Percentiles rank a stretch among this genome's conserved stretches.
Evolutionary conservation across 2,888 invertebrate genomes (phyloP).

Genomic region (Dichetophora obliterata): DNA sequence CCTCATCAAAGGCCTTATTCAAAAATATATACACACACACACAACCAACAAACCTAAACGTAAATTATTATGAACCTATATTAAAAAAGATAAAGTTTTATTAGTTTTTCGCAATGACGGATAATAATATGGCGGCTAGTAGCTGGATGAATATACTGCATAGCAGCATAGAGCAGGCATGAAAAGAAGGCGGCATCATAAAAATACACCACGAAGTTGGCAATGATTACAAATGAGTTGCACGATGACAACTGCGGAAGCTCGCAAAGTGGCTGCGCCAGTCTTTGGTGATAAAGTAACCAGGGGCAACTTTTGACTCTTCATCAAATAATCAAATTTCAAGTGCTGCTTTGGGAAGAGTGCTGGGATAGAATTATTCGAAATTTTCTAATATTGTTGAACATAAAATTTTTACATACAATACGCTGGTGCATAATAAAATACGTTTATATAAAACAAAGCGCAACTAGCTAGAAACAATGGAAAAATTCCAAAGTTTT

Average conservation of each 20-base stretch:
- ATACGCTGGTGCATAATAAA: constrained; percentile 15
- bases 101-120: constrained; percentile 46
- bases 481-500: too few species aligned
- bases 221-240: constrained; percentile 46
- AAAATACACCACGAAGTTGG: constrained; percentile 39
- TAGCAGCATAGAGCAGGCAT: background rate
- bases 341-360: background rate
- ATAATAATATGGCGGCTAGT: constrained; percentile 20
- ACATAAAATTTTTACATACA: constrained; percentile 8
- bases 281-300: constrained; percentile 7
- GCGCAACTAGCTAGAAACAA: background rate
- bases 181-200: constrained; percentile 15
- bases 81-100: constrained; percentile 57
- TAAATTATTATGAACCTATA: constrained; percentile 46
- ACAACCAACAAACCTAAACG: background rate
- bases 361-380: background rate
- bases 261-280: background rate
- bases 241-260: background rate
- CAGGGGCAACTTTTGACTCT: constrained; percentile 29
- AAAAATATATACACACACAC: background rate
- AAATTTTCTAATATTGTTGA: background rate
- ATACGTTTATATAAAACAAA: background rate
- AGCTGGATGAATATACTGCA: background rate
- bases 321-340: constrained; percentile 17
- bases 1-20: constrained; percentile 10